These are phyloP conservation scores for Calyptomena viridis DNA, from an alignment of 2,113 vertebrate genomes.

Conservation along the genomic window DNA sequence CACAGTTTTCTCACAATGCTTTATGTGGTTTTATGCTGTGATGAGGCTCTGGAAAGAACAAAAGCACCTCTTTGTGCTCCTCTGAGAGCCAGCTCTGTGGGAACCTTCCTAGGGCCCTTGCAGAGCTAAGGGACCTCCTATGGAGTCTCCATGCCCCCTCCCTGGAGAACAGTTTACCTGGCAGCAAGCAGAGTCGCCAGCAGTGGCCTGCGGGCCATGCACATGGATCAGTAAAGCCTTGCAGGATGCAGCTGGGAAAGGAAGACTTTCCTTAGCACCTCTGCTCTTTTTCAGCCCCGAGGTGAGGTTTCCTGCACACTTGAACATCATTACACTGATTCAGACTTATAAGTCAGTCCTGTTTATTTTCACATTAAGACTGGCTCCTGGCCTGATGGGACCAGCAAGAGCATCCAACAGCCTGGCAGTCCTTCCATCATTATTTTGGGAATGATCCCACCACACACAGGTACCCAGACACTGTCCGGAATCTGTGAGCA, in stretches of 20 bases:
- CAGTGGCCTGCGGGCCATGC: background rate
- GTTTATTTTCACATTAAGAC: background rate
- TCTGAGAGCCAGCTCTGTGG: background rate
- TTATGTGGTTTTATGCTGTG: background rate
- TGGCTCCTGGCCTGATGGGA: background rate
- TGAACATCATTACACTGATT: background rate
- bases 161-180: accelerated
- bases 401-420: background rate
- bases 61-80: background rate
- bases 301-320: background rate
- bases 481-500: background rate
- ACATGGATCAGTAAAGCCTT: background rate
- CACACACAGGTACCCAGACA: background rate
- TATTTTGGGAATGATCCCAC: background rate
- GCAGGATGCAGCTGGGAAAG: background rate
- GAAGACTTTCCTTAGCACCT: background rate
- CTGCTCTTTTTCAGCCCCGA: background rate
- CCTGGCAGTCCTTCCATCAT: background rate
- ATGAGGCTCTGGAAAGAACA: background rate
- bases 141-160: background rate
- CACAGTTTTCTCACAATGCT: background rate
- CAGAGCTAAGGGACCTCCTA: background rate
- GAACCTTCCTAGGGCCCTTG: background rate
- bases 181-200: background rate
- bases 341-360: background rate